Evolutionary conservation across 2,888 invertebrate species (phyloP), one percentile per base, ranked within the genome.

Genomic region (Coleophora deauratella): DNA sequence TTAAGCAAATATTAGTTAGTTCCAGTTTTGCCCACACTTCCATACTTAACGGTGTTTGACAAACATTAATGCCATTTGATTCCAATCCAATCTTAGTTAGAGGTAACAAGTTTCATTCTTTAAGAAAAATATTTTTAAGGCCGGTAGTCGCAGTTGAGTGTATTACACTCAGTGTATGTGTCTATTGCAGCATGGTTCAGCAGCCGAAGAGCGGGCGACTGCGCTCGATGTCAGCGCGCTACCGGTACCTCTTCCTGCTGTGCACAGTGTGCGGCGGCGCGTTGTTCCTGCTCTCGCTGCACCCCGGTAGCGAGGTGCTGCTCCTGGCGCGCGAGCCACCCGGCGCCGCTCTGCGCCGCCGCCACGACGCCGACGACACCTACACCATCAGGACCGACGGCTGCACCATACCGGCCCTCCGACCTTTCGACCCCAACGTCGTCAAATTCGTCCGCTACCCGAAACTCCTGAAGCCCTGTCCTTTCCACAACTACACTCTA

Each of bases 371-470:
- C 9, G 48, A 69, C 35, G 56, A 65, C 41, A 61, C 60, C 49
- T 90, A 81, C 53, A 75, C 89, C 2, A 88, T 92, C 38, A 85
- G 87, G 57, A 91, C 90, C 8, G 73, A 82, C 44, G 92, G 92
- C 14, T 92, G 92, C 60, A 88, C 88, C 9, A 91, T 93, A 50
- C 91, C 91, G 0, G 86, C 86, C 1, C 70, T 92, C 54, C 81
- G 88, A 49, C 88, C 91, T 0, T 88, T 88, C 50, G 90, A 91
- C 58, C 67, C 81, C 4, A 70, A 75, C 32, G 77, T 91, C 27
- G 78, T 71, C 49, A 76, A 79, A 47, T 91, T 87, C 54, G 80
- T 90, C 35, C 64, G 71, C 39, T 69, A 71, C 10, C 88, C 88
- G 6, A 67, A 72, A 27, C 66, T 72, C 7, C 66, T 88, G 27